Evolutionary conservation across 2,888 invertebrate genomes (phyloP), one percentile per base, ranked within the genome.

Genomic region (Pelosia muscerda): DNA sequence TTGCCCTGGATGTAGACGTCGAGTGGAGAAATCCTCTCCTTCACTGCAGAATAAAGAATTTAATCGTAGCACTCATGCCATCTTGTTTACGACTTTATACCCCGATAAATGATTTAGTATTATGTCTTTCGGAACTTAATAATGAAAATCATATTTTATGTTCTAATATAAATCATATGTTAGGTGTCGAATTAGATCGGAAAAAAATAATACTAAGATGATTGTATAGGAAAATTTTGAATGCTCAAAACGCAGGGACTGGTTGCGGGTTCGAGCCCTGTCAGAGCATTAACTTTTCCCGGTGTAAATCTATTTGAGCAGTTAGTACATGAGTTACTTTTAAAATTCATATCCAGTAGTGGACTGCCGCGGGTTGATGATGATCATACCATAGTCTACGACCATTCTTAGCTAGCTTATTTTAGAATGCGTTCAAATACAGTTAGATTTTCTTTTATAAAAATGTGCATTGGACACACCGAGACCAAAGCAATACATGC

Each of bases 1-100:
- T 91, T 87, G 84, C 88, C 83, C 78, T 79, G 84, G 84, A 91
- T 90, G 86, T 88, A 90, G 90, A 90, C 89, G 87, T 90, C 85
- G 82, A 86, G 85, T 80, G 83, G 77, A 85, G 84, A 84, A 86
- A 89, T 88, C 83, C 83, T 78, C 73, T 79, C 82, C 78, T 84
- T 81, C 28, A 63, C 72, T 81, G 75, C 77, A 77, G 83, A 85
- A 87, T 86, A 87, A 89, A 88, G 88, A 90, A 90, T 89, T 90
- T 90, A 90, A 91, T 91, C 87, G 87, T 68, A 49, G 63, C 81
- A 79, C 87, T 84, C 84, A 86, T 78, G 84, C 84, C 83, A 84
- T 78, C 83, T 87, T 88, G 87, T 88, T 89, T 90, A 88, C 87
- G 78, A 77, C 83, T 81, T 78, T 84, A 86, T 87, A 85, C 68